Conservation (phyloP, 2,888 invertebrate genomes). For the Seira musarum region DNA sequence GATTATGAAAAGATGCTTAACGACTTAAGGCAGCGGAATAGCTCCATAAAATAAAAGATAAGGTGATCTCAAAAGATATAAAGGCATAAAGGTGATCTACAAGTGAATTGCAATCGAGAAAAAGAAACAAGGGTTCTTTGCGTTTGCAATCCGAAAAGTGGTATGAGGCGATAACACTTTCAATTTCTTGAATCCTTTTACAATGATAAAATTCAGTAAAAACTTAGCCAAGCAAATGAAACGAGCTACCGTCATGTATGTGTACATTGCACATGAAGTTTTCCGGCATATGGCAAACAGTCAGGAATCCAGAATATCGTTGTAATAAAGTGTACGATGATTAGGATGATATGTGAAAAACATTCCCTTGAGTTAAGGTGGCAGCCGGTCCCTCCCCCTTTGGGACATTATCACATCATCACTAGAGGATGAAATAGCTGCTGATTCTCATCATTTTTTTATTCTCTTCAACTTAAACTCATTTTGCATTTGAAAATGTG, state of each 20-base stretch:
- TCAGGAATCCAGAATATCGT: too few relatives aligned
- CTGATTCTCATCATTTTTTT: slow-evolving; percentile 13
- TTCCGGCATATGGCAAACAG: too few relatives aligned
- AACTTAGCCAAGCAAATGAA: too few relatives aligned
- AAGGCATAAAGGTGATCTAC: background rate
- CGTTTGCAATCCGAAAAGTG: too few relatives aligned
- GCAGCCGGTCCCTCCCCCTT: background rate
- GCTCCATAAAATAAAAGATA: background rate
- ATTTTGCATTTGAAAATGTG: slow-evolving; percentile 18
- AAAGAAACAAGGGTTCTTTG: background rate
- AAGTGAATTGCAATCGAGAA: background rate
- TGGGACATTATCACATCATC: background rate
- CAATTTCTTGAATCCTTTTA: too few relatives aligned
- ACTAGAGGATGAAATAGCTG: background rate
- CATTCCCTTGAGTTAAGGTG: background rate
- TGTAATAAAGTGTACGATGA: too few relatives aligned
- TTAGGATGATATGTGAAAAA: too few relatives aligned
- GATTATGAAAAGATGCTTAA: background rate
- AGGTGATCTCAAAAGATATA: background rate
- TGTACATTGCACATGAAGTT: too few relatives aligned
- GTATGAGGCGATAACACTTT: too few relatives aligned
- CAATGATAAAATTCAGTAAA: too few relatives aligned
- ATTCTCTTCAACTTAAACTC: slow-evolving; percentile 37
- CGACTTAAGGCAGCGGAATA: background rate
- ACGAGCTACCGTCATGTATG: too few relatives aligned